phyloP scores from a whole-genome alignment of 2,113 vertebrate species.

The Macaca nemestrina region DNA sequence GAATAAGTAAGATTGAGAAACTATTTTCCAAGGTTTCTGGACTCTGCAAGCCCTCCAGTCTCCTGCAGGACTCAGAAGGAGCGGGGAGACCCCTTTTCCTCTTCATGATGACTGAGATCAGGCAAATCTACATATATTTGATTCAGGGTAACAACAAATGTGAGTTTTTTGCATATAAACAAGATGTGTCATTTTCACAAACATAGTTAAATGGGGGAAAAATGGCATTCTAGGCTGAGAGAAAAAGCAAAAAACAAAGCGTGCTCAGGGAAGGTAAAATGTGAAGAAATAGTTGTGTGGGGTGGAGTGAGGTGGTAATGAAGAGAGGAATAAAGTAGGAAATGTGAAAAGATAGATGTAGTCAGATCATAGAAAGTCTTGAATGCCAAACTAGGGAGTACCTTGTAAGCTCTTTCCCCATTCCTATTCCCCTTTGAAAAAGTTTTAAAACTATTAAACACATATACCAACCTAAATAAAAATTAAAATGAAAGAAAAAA shows the following conservation, averaged over 20 bases:
- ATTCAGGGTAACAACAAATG: not conserved
- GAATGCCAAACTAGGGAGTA: not conserved
- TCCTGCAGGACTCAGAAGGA: not conserved
- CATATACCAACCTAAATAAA: not conserved
- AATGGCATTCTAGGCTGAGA: not conserved
- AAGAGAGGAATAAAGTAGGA: not conserved
- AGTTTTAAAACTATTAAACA: not conserved
- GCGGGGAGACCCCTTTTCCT: accelerated
- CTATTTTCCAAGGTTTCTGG: not conserved
- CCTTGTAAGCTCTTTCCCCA: not conserved
- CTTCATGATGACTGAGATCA: not conserved
- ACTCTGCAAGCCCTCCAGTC: not conserved
- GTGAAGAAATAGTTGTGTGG: not conserved
- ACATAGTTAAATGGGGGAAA: not conserved
- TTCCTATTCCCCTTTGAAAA: not conserved
- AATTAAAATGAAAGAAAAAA: not conserved
- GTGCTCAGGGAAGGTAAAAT: not conserved
- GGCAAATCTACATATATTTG: not conserved
- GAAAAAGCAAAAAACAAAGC: not conserved
- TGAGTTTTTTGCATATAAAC: not conserved
- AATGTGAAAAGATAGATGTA: not conserved
- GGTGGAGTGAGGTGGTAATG: not conserved
- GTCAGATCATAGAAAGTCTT: not conserved
- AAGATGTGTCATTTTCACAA: not conserved
- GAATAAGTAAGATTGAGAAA: not conserved